Percentiles rank a stretch among this genome's conserved stretches.
Evolutionary conservation across 2,797 vertebrate species (phyloP).

Genomic region (Paguma larvata): DNA sequence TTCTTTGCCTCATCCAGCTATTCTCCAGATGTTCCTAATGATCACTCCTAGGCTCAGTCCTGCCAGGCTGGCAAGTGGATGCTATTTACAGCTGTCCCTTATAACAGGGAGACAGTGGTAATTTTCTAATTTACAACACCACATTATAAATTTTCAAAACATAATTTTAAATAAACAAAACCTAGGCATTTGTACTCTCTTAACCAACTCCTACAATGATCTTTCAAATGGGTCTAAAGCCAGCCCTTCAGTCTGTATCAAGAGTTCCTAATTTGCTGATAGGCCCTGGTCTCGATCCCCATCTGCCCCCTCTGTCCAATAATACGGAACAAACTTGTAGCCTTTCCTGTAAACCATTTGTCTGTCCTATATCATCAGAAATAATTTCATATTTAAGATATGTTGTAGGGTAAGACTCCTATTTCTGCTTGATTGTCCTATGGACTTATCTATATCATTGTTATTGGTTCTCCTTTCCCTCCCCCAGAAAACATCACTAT

Average conservation of each 20-base stretch:
- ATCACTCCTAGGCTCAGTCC: background rate
- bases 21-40: background rate
- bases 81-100: background rate
- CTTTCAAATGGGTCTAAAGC: background rate
- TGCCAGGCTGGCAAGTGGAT: background rate
- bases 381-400: constrained; percentile 36
- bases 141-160: background rate
- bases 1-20: background rate
- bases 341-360: background rate
- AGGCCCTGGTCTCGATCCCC: background rate
- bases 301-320: background rate
- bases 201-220: background rate
- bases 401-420: background rate
- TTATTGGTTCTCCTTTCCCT: background rate
- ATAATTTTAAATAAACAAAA: constrained; percentile 15
- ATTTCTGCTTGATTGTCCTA: background rate
- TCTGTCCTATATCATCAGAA: background rate
- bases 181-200: background rate
- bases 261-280: background rate
- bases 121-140: background rate
- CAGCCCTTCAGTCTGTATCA: background rate
- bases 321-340: background rate
- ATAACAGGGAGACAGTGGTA: background rate
- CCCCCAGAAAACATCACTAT: background rate
- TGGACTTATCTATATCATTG: background rate